Percentiles rank a stretch among this genome's conserved stretches.
Conservation (phyloP, 2,113 vertebrate genomes). For the Lathamus discolor region DNA sequence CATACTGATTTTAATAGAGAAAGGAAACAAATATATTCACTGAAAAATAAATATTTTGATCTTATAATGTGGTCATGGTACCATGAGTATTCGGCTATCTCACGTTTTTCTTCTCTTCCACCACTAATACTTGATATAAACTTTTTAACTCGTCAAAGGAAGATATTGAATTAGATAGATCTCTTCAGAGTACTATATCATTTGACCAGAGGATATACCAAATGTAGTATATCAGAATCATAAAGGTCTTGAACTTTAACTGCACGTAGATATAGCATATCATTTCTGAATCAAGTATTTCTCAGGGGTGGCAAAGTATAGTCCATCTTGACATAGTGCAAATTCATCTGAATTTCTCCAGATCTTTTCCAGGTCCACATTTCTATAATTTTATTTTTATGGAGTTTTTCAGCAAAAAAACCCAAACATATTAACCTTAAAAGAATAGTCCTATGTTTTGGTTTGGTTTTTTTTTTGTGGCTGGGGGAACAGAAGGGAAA, state of each 20-base stretch:
- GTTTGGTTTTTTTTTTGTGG: neutral
- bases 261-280: rapidly evolving
- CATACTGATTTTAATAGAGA: neutral
- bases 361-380: neutral
- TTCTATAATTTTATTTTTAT: neutral
- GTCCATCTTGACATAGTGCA: neutral
- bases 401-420: neutral
- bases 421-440: neutral
- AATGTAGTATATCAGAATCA: neutral
- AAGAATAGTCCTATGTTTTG: rapidly evolving
- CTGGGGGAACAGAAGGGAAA: rapidly evolving
- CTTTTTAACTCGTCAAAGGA: neutral
- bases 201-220: neutral
- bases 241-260: neutral
- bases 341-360: neutral
- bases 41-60: neutral
- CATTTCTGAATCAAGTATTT: neutral
- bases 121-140: neutral
- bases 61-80: neutral
- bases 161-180: neutral
- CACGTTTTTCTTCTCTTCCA: neutral
- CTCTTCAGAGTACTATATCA: neutral
- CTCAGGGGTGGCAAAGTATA: neutral
- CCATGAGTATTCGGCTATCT: rapidly evolving
- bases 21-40: neutral